These are phyloP conservation scores for Iselma pallidipennis DNA, from an alignment of 2,888 invertebrate genomes.

Conservation along the genomic window DNA sequence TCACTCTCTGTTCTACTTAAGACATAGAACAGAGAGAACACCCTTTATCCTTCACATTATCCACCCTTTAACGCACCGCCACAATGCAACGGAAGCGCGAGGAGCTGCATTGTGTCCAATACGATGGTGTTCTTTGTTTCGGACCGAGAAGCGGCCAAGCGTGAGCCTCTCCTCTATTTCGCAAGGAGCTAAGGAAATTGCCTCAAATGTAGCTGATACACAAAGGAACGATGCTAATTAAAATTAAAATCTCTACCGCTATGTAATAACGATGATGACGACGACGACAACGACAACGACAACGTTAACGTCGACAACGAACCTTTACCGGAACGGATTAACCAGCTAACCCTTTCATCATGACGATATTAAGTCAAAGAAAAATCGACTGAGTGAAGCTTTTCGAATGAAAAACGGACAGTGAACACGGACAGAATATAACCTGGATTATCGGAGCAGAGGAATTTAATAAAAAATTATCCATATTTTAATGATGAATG, in stretches of 20 bases:
- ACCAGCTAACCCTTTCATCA: neutral
- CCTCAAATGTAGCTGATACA: constrained; percentile 53
- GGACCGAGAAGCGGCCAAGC: constrained; percentile 51
- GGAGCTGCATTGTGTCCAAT: constrained; percentile 57
- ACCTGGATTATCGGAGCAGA: neutral
- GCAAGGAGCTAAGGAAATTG: constrained; percentile 53
- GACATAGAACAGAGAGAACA: constrained; percentile 11
- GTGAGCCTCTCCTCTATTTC: constrained; percentile 40
- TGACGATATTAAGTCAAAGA: neutral
- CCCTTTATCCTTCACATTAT: constrained; percentile 52
- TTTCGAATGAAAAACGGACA: neutral
- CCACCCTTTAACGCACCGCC: constrained; percentile 57
- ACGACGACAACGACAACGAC: neutral
- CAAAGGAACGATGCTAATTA: constrained; percentile 53
- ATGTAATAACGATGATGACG: constrained; percentile 29
- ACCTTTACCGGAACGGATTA: neutral
- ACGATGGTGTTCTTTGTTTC: constrained; percentile 51
- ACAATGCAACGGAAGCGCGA: constrained; percentile 57
- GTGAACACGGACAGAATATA: neutral
- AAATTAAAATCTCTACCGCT: constrained; percentile 50
- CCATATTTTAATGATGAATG: neutral
- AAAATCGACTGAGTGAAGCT: neutral
- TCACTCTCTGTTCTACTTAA: constrained; percentile 11
- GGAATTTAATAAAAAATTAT: neutral
- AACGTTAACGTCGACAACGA: neutral